Conservation (phyloP, 2,888 invertebrate species). For the Eustalomyia histrio region DNA sequence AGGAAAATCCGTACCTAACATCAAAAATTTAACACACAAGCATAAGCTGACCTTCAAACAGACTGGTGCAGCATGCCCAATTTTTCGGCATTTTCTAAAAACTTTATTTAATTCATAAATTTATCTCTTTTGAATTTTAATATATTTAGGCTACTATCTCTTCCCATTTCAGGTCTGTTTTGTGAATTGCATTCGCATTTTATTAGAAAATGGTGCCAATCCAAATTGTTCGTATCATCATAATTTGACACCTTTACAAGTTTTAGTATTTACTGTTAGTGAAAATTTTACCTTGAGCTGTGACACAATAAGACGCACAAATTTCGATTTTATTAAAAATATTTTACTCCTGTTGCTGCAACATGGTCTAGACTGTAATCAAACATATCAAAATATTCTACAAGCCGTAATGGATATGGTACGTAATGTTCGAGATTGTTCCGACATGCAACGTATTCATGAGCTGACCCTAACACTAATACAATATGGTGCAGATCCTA, state of each 20-base stretch:
- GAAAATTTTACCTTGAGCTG: constrained; percentile 86
- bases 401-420: constrained; percentile 86
- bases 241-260: constrained; percentile 85
- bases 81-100: no score
- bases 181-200: constrained; percentile 84
- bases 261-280: constrained; percentile 85
- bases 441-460: constrained; percentile 85
- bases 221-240: constrained; percentile 86
- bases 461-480: constrained; percentile 85
- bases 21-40: no score
- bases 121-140: background rate
- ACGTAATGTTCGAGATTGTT: constrained; percentile 83
- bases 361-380: constrained; percentile 85
- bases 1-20: no score
- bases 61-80: no score
- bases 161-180: constrained; percentile 83
- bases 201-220: constrained; percentile 86
- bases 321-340: constrained; percentile 86
- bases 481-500: constrained; percentile 88
- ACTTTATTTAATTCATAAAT: no score
- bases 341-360: constrained; percentile 84
- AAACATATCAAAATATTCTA: constrained; percentile 85
- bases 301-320: constrained; percentile 84
- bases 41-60: no score
- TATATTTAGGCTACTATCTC: no score